phyloP scores from a whole-genome alignment of 2,797 vertebrate genomes.

The Gallinago stenura region DNA sequence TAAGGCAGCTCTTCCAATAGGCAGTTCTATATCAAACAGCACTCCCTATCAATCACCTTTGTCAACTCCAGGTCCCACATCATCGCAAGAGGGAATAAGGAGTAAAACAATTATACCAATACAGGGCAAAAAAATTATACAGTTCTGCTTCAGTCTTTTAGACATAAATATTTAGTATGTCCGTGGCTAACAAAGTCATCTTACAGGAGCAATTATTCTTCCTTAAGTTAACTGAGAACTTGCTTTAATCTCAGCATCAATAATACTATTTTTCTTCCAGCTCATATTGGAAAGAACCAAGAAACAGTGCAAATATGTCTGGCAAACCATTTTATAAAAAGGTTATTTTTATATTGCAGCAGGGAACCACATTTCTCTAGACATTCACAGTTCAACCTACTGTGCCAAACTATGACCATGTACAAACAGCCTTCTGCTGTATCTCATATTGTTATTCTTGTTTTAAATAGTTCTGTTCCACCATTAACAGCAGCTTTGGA shows the following conservation, averaged over 20 bases:
- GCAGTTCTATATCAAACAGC: background rate
- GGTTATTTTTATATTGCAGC: background rate
- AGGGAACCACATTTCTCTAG: background rate
- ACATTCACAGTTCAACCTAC: background rate
- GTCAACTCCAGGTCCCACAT: background rate
- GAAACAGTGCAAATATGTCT: background rate
- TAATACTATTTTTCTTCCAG: background rate
- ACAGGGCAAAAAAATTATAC: background rate
- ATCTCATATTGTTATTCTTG: background rate
- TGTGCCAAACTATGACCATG: background rate
- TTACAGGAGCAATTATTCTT: background rate
- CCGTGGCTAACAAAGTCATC: background rate
- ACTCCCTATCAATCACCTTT: background rate
- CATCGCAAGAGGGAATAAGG: background rate
- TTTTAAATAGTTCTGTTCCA: background rate
- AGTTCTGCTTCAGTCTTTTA: background rate
- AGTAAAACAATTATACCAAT: background rate
- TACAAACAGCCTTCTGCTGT: background rate
- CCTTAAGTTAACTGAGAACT: background rate
- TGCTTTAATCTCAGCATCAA: background rate
- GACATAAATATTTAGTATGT: background rate
- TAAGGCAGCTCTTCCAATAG: background rate
- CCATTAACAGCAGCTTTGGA: background rate
- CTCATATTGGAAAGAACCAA: background rate
- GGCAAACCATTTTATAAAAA: background rate